Evolutionary conservation across 2,797 vertebrate species (phyloP).

Genomic region (Galaxias olidus): DNA sequence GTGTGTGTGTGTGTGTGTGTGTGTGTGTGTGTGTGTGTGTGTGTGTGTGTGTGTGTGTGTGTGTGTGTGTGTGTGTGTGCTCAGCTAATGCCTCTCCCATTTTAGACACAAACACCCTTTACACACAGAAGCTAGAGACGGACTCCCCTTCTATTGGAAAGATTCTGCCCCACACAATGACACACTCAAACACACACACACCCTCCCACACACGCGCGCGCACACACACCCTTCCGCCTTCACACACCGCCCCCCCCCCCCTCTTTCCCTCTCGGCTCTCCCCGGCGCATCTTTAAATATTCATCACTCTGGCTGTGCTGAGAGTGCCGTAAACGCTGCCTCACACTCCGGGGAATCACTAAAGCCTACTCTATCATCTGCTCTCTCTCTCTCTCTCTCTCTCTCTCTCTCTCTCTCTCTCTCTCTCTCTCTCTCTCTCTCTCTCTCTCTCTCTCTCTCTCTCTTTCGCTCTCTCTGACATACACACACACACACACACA

Average conservation of each 20-base stretch:
- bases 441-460: not conserved
- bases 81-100: no score
- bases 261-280: constrained; percentile 63
- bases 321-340: constrained; percentile 78
- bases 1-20: no score
- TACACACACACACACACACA: constrained; percentile 4
- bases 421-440: not conserved
- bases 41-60: no score
- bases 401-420: constrained; percentile 37
- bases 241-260: constrained; percentile 31
- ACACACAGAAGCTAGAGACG: not conserved
- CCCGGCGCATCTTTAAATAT: constrained; percentile 79
- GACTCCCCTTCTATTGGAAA: no score
- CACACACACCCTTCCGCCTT: constrained; percentile 19
- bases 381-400: constrained; percentile 49
- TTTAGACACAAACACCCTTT: not conserved
- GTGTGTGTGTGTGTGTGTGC: no score
- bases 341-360: constrained; percentile 78
- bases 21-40: no score
- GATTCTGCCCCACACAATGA: not conserved
- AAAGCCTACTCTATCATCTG: constrained; percentile 78
- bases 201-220: constrained; percentile 12
- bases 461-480: constrained; percentile 11
- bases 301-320: constrained; percentile 78
- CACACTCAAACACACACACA: not conserved